Percentiles rank a stretch among this genome's conserved stretches.
phyloP scores from a whole-genome alignment of 2,113 vertebrate genomes.

The Malurus alboscapulatus region DNA sequence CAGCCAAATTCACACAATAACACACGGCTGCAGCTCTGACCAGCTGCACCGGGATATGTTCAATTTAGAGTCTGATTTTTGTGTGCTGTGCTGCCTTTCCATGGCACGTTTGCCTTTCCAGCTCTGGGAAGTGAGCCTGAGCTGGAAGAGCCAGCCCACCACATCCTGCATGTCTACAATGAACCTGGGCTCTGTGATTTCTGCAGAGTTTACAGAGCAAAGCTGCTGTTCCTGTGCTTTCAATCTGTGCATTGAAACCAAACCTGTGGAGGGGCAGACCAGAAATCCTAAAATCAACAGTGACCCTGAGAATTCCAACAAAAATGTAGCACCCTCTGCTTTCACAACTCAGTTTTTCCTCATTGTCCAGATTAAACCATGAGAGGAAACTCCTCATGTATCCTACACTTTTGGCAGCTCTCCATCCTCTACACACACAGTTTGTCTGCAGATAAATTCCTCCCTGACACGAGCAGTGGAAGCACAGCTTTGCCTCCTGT shows the following conservation, averaged over 20 bases:
- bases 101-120: not conserved
- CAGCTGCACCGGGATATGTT: not conserved
- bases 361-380: not conserved
- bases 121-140: not conserved
- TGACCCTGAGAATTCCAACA: not conserved
- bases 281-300: not conserved
- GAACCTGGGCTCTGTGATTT: not conserved
- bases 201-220: not conserved
- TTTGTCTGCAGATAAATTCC: not conserved
- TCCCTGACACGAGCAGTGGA: not conserved
- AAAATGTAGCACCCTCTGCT: not conserved
- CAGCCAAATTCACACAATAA: not conserved
- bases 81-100: not conserved
- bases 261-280: not conserved
- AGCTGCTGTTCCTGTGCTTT: not conserved
- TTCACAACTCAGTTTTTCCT: not conserved
- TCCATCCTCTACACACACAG: not conserved
- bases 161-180: fast-evolving
- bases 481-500: not conserved
- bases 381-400: not conserved
- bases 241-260: not conserved
- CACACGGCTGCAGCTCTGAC: not conserved
- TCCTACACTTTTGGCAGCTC: not conserved
- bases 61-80: not conserved
- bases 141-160: not conserved